These are phyloP conservation scores for Patiria pectinifera DNA, from an alignment of 53 echinoderm and acorn worm genomes.

Conservation along the genomic window DNA sequence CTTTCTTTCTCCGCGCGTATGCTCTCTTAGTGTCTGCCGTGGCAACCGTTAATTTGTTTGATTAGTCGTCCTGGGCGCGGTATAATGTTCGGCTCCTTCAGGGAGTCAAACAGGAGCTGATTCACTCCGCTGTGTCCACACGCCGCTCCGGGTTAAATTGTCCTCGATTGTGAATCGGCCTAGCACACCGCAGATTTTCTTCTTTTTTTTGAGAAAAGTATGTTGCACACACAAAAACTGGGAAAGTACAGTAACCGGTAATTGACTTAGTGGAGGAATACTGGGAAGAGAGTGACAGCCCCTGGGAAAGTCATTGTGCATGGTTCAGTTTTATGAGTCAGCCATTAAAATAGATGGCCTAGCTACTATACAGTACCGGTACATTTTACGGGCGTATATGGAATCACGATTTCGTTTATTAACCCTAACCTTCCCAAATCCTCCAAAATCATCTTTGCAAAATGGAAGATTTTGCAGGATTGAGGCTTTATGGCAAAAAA, in stretches of 20 bases:
- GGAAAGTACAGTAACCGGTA: constrained; percentile 44
- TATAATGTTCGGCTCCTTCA: constrained; percentile 35
- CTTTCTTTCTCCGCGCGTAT: neutral
- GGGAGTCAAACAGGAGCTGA: constrained; percentile 38
- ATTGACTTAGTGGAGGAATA: neutral
- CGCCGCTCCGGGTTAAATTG: neutral
- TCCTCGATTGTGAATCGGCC: constrained; percentile 22
- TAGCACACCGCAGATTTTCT: neutral
- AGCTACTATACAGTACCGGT: neutral
- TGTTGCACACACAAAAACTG: neutral
- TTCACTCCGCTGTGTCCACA: constrained; percentile 43
- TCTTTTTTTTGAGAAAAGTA: too few species aligned
- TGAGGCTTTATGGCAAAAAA: too few species aligned
- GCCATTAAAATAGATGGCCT: neutral
- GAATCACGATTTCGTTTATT: neutral
- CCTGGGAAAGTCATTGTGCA: neutral
- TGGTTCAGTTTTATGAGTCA: neutral
- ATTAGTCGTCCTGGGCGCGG: constrained; percentile 11
- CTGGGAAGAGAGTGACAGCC: constrained; percentile 14
- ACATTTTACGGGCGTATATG: neutral
- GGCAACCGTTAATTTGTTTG: constrained; percentile 44
- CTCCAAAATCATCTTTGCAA: too few species aligned
- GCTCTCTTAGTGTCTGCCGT: neutral
- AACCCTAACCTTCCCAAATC: too few species aligned
- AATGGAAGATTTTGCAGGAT: too few species aligned